phyloP scores from a whole-genome alignment of 92 coral and sea anemone species.

The Phenganax stokvisi region DNA sequence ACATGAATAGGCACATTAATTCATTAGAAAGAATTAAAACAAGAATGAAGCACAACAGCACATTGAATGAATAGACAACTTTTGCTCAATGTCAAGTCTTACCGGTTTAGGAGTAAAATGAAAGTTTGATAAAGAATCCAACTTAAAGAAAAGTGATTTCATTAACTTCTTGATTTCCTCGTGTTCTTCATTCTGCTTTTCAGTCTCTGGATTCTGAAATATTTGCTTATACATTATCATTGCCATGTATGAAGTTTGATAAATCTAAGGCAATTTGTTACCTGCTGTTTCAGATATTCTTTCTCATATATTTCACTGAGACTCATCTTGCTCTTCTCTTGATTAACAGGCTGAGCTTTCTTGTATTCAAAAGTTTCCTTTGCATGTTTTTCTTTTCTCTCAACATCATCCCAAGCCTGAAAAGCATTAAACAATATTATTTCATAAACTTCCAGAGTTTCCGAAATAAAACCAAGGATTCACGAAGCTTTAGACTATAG shows the following conservation, averaged over 20 bases:
- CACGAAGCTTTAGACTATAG: not conserved
- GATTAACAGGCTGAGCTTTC: conserved; percentile 77
- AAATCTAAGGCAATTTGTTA: not conserved
- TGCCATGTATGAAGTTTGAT: not conserved
- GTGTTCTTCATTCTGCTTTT: conserved; percentile 74
- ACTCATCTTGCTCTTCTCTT: conserved; percentile 94
- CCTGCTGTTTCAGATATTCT: conserved; percentile 87
- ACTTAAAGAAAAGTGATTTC: conserved; percentile 71
- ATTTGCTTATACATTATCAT: not conserved
- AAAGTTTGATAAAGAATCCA: conserved; percentile 91
- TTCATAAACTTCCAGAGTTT: too few species aligned
- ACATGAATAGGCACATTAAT: not conserved
- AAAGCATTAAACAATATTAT: not conserved
- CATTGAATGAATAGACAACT: not conserved
- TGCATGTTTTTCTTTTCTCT: conserved; percentile 80
- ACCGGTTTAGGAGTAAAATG: conserved; percentile 98
- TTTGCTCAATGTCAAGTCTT: conserved; percentile 41
- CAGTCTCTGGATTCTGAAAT: conserved; percentile 50
- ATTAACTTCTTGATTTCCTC: conserved; percentile 66
- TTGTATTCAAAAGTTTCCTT: conserved; percentile 88
- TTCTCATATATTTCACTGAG: conserved; percentile 95
- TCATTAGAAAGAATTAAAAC: not conserved
- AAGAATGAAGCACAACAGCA: not conserved
- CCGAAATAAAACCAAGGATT: not conserved
- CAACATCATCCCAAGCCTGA: conserved; percentile 99